Evolutionary conservation across 2,888 invertebrate species (phyloP), one percentile per base, ranked within the genome.

Genomic region (Spialia ferax): DNA sequence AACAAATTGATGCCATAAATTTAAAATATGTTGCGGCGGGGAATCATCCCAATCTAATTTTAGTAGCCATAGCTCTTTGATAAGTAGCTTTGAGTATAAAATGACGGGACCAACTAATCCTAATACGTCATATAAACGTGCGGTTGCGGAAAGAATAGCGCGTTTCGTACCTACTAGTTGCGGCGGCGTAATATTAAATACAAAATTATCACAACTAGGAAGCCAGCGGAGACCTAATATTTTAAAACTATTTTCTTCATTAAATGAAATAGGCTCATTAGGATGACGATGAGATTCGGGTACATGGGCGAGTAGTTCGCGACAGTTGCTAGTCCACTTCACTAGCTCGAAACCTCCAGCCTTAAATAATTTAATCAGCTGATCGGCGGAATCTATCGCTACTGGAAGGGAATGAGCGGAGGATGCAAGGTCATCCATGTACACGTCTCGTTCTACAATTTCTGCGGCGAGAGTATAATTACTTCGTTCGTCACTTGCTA

Each of bases 181-280:
- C 22, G 35, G 7, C 5, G 15, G 38, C 11, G 15, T 13, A 66
- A 60, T 1, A 10, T 42, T 13, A 26, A 66, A 66, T 2, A 52
- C 22, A 38, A 66, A 66, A 1, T 18, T 11, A 23, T 66, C 60
- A n/a, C 52, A 38, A 6, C 42, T 11, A 18, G 52, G 54, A 13
- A 42, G 11, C 60, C 66, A 66, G 22, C 52, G 55, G 10, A 60
- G 26, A 15, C 66, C 66, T 60, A 66, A 66, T 60, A 60, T 61
- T 55, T 66, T 66, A 26, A 54, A 15, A 38, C 35, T 38, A 38
- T 38, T 38, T n/a, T 38, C 35, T 38, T 38, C 35, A 38, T n/a
- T 38, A 13, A 38, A 38, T 13, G n/a, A 38, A 38, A 38, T 38
- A 13, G 35, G 20, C 7, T 38, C 42, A 15, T 29, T 42, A 15